Conservation (phyloP, 2,888 invertebrate species). For the Pyralis farinalis region DNA sequence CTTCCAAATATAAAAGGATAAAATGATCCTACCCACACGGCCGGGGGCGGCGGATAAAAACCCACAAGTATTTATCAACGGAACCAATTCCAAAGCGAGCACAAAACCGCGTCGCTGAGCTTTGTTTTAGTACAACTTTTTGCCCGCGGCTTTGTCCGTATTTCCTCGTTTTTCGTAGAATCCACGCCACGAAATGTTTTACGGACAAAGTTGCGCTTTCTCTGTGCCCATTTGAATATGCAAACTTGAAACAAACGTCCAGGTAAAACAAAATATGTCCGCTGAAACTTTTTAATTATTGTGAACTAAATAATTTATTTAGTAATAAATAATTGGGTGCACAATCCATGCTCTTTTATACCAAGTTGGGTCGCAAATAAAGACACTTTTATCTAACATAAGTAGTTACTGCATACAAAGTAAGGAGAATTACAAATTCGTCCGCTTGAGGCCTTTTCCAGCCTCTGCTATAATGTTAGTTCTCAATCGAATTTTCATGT, state of each 20-base stretch:
- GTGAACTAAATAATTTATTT: background rate
- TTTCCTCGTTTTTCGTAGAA: constrained; percentile 3
- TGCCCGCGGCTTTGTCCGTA: constrained; percentile 35
- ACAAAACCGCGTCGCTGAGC: constrained; percentile 29
- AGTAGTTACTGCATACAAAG: too few species aligned
- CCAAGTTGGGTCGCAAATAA: too few species aligned
- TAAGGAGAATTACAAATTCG: too few species aligned
- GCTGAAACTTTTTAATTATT: constrained; percentile 2
- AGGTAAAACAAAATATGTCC: constrained; percentile 20
- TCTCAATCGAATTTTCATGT: too few species aligned
- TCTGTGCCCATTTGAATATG: constrained; percentile 32
- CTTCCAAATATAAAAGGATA: too few species aligned
- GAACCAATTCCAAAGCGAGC: constrained; percentile 16
- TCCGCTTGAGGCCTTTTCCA: too few species aligned
- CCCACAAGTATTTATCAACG: constrained; percentile 29
- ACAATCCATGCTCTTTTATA: too few species aligned
- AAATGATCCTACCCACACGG: too few species aligned
- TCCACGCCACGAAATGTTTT: constrained; percentile 36
- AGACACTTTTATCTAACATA: too few species aligned
- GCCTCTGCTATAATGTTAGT: too few species aligned
- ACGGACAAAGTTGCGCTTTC: constrained; percentile 41
- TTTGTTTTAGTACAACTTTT: constrained; percentile 44
- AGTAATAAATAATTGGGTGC: constrained; percentile 6
- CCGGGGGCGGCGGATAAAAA: constrained; percentile 12
- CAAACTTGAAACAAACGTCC: constrained; percentile 31